Evolutionary conservation across 2,797 vertebrate genomes (phyloP), one percentile per base, ranked within the genome.

Genomic region (Pipistrellus kuhlii): DNA sequence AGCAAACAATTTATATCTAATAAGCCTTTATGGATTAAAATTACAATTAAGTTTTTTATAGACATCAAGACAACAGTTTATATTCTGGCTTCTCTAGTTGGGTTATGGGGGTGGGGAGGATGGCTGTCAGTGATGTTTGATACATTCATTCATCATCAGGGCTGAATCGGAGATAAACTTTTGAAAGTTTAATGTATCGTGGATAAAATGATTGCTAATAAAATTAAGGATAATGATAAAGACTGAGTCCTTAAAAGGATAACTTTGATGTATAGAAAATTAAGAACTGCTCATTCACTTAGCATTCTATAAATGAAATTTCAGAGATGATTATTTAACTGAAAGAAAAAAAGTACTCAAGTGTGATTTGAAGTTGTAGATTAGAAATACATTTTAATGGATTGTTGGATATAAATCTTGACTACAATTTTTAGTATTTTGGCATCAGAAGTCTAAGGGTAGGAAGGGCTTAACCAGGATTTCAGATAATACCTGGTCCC

Each of bases 341-440:
- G 76, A 90, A 90, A 86, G 27, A 81, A 75, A 71, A 4, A 85
- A 12, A 72, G 55, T 82, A 57, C 14, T 84, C 51, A 76, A 91
- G 12, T 53, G 6, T 93, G 46, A 86, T 81, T 87, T 86, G 35
- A 92, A 89, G 48, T 64, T 89, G 48, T 73, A 86, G 66, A 69
- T 91, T 59, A 87, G 71, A 96, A 59, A 76, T 59, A 83, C 32
- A 85, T 76, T 94, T 93, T 90, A 85, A 21, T 81, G 44, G 32
- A 57, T 12, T 66, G 20, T 71, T 81, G 53, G 57, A 62, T 85
- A 18, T 92, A 72, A 85, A 46, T 85, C 62, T 94, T 90, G 44
- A 62, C 20, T 62, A 76, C 53, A 48, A 27, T 13, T 87, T 97
- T 90, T 12, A 75, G 51, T 76, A 57, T 90, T 73, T 7, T 73